Evolutionary conservation across 1,140 invertebrate species (phyloP), one percentile per base, ranked within the genome.

Genomic region (Drosophila tristis): DNA sequence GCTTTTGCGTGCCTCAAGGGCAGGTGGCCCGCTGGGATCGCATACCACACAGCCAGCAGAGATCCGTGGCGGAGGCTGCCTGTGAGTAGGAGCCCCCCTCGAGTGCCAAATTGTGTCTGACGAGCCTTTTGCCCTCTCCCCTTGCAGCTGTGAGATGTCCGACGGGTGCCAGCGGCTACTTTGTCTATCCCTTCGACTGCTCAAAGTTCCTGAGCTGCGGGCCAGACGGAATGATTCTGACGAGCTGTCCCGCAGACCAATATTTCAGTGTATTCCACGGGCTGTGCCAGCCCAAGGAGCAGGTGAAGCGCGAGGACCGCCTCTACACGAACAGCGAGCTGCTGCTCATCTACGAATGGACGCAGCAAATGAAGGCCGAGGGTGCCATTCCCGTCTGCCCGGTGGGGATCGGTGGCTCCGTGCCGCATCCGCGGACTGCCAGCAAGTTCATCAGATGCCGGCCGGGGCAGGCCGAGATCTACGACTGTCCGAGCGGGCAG

Each of bases 371-470:
- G 43, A 65, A 50, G n/a, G n/a, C 15, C 0, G 26, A 25, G 1
- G 54, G 47, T 9, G 31, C 63, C 1, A n/a, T n/a, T 1, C 62
- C 78, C 2, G 8, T 48, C 1, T 95, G 95, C 81, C 94, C 95
- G 0, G 15, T 74, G 13, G 92, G 92, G 8, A 90, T 93, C 2
- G 94, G 93, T 0, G 95, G 95, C 0, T 91, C 93, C 39, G 94
- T 94, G 71, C 93, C 94, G 4, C 94, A 95, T 84, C 93, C 93
- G 0, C 78, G 91, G 0, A 93, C 94, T 60, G 95, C 95, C 54
- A 93, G 93, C 70, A 94, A 94, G 75, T 96, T 94, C 85, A 92
- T 96, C 2, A 95, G 94, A 67, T 96, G 95, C 75, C 56, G 16
- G 45, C 68, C 16, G 5, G 31, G 45, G 3, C 62, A 65, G 23